Evolutionary conservation across 2,888 invertebrate genomes (phyloP).

Genomic region (Ophion ventricosus): DNA sequence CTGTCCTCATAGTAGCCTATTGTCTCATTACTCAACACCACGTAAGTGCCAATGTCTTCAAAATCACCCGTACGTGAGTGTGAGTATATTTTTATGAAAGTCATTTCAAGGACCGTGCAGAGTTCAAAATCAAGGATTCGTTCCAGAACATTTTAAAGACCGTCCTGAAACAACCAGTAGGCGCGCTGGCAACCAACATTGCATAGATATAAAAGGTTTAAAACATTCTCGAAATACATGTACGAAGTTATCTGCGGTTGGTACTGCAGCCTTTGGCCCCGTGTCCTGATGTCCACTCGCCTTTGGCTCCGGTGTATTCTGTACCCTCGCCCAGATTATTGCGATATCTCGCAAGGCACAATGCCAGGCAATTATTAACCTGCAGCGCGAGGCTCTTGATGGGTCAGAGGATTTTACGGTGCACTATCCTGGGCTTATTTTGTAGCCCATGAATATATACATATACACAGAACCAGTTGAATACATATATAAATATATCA

Average conservation of each 20-base stretch:
- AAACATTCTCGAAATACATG: neutral
- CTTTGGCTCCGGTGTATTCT: slow-evolving; percentile 61
- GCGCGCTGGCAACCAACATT: too few species aligned
- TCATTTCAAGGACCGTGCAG: too few species aligned
- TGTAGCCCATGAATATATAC: slow-evolving; percentile 16
- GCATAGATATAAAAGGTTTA: neutral
- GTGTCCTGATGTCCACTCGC: slow-evolving; percentile 39
- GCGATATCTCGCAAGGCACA: slow-evolving; percentile 76
- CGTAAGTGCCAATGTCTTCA: too few species aligned
- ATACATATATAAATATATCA: neutral
- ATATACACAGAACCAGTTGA: neutral
- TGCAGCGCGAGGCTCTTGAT: slow-evolving; percentile 69
- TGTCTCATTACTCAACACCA: too few species aligned
- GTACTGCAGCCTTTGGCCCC: slow-evolving; percentile 51
- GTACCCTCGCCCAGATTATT: slow-evolving; percentile 71
- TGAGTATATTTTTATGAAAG: too few species aligned
- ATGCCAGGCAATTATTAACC: slow-evolving; percentile 78
- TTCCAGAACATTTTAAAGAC: too few species aligned
- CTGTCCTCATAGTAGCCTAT: too few species aligned
- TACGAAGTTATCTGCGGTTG: slow-evolving; percentile 26
- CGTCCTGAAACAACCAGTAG: too few species aligned
- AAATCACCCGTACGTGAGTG: too few species aligned
- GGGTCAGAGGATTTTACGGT: slow-evolving; percentile 45
- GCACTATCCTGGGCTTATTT: slow-evolving; percentile 42
- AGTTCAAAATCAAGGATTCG: too few species aligned